Evolutionary conservation across 2,888 invertebrate species (phyloP).

Genomic region (Lacanobia oleracea): DNA sequence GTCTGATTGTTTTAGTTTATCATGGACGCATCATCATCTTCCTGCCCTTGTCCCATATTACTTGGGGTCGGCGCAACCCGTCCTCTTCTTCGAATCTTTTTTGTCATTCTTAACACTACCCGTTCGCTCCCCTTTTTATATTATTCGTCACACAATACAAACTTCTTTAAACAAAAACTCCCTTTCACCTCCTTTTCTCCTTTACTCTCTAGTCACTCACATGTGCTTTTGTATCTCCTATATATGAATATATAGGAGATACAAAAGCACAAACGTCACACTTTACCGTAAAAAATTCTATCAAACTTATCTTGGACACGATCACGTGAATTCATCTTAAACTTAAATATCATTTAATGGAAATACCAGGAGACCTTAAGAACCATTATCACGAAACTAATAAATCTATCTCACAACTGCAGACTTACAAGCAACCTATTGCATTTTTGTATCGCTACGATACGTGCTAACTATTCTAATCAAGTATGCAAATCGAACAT

Average conservation of each 20-base stretch:
- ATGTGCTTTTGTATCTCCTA: background rate
- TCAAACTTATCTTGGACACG: background rate
- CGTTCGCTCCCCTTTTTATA: background rate
- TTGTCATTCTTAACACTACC: background rate
- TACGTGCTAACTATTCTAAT: constrained; percentile 59
- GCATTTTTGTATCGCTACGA: constrained; percentile 29
- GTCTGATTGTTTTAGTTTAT: background rate
- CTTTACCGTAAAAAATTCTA: background rate
- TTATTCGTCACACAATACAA: background rate
- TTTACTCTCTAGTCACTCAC: background rate
- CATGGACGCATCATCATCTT: background rate
- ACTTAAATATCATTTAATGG: background rate
- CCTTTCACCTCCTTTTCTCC: too few relatives aligned
- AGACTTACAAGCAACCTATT: constrained; percentile 2
- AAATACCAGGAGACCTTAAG: background rate
- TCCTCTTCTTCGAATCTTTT: background rate
- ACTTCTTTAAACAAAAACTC: background rate
- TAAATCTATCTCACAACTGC: constrained; percentile 9
- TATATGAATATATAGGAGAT: too few relatives aligned
- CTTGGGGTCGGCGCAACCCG: background rate
- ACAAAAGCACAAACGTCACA: too few relatives aligned
- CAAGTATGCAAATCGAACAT: constrained; percentile 46
- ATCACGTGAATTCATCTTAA: background rate
- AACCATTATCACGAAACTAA: background rate
- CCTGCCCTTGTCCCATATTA: background rate